A percentile compares a stretch with the other conserved stretches of the same genome.
phyloP scores from a whole-genome alignment of 2,113 vertebrate genomes.

The Fukomys damarensis region DNA sequence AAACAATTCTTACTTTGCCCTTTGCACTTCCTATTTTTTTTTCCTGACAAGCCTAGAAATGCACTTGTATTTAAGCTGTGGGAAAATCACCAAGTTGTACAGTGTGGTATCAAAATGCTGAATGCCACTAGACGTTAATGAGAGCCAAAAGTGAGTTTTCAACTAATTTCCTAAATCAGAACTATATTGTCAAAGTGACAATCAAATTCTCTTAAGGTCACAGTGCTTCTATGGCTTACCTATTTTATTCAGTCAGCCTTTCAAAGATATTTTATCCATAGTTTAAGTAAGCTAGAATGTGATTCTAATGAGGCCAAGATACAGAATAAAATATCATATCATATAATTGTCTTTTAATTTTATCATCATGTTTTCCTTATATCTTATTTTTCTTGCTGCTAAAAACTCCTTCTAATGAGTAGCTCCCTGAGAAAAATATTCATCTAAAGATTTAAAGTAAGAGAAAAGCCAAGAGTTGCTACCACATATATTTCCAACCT shows the following conservation, averaged over 20 bases:
- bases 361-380: neutral
- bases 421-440: neutral
- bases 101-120: neutral
- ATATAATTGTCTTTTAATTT: neutral
- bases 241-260: neutral
- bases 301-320: neutral
- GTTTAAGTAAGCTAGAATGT: neutral
- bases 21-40: neutral
- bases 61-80: neutral
- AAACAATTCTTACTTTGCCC: conserved; percentile 10
- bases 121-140: conserved; percentile 13
- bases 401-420: neutral
- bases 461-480: neutral
- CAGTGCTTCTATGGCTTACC: neutral
- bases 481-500: neutral
- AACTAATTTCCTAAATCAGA: conserved; percentile 26
- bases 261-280: neutral
- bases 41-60: neutral
- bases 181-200: neutral
- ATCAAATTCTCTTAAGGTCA: neutral
- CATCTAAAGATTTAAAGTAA: neutral
- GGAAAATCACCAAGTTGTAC: conserved; percentile 4
- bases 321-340: neutral
- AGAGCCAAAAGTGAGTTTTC: conserved; percentile 13
- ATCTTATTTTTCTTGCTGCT: neutral